These are phyloP conservation scores for Sturmia bella DNA, from an alignment of 2,888 invertebrate genomes.

Conservation along the genomic window DNA sequence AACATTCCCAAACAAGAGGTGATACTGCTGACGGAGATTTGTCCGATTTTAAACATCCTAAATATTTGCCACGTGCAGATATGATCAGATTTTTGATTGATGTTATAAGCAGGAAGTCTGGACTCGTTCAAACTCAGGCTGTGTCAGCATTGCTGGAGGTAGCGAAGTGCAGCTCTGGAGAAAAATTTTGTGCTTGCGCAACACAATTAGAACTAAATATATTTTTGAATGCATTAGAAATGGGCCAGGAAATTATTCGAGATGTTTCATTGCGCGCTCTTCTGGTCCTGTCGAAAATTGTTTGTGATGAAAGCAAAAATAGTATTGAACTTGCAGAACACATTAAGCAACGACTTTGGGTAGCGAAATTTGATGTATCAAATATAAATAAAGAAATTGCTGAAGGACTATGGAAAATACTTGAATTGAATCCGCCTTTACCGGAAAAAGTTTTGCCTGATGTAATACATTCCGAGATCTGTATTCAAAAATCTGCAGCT, in stretches of 20 bases:
- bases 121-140: slow-evolving; percentile 89
- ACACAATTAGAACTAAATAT: slow-evolving; percentile 88
- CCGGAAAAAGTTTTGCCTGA: slow-evolving; percentile 84
- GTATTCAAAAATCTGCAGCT: slow-evolving; percentile 92
- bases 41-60: slow-evolving; percentile 86
- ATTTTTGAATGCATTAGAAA: slow-evolving; percentile 89
- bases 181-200: slow-evolving; percentile 85
- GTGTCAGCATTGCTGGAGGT: slow-evolving; percentile 91
- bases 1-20: slow-evolving; percentile 87
- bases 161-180: slow-evolving; percentile 88
- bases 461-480: slow-evolving; percentile 90
- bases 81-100: slow-evolving; percentile 91
- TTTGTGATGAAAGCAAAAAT: slow-evolving; percentile 77
- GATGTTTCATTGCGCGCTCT: slow-evolving; percentile 91
- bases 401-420: slow-evolving; percentile 85
- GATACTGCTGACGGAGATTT: slow-evolving; percentile 78
- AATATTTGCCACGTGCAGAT: slow-evolving; percentile 90
- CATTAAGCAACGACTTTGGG: slow-evolving; percentile 89
- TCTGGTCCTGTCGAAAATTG: slow-evolving; percentile 84
- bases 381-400: slow-evolving; percentile 88
- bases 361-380: slow-evolving; percentile 90
- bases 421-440: slow-evolving; percentile 83
- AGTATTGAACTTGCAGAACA: slow-evolving; percentile 84
- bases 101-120: slow-evolving; percentile 87
- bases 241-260: slow-evolving; percentile 86